phyloP scores from a whole-genome alignment of 2,888 invertebrate species.

The Ametastegia equiseti region DNA sequence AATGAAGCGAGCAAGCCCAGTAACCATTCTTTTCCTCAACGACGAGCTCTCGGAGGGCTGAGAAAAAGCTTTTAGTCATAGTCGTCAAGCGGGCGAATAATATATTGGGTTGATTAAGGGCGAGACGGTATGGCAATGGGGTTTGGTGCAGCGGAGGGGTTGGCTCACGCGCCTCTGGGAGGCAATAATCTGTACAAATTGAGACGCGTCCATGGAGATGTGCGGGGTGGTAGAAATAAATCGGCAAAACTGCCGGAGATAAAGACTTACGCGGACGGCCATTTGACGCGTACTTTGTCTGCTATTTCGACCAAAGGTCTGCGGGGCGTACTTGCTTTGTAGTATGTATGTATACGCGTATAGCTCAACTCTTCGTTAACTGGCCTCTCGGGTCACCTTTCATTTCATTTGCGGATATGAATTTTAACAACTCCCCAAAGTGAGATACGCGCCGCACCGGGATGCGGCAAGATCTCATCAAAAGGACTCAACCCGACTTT shows the following conservation, averaged over 20 bases:
- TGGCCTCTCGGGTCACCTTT: constrained; percentile 40
- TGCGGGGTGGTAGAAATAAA: constrained; percentile 42
- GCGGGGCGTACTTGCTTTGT: constrained; percentile 30
- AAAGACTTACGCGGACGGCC: constrained; percentile 45
- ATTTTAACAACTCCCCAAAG: constrained; percentile 44
- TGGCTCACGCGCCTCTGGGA: constrained; percentile 23
- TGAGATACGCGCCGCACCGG: background rate
- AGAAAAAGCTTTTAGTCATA: constrained; percentile 48
- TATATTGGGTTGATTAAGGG: constrained; percentile 50
- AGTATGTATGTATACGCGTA: constrained; percentile 7
- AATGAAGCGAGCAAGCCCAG: constrained; percentile 17
- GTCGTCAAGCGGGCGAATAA: constrained; percentile 50
- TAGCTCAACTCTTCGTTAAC: constrained; percentile 38
- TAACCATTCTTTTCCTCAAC: constrained; percentile 10
- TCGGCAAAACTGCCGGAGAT: constrained; percentile 45
- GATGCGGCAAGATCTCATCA: constrained; percentile 24
- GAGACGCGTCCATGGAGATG: constrained; percentile 48
- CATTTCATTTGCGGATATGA: constrained; percentile 49
- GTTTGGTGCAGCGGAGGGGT: constrained; percentile 39
- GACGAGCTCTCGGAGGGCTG: constrained; percentile 27
- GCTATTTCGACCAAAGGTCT: background rate
- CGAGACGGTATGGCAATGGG: background rate
- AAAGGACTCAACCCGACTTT: constrained; percentile 25
- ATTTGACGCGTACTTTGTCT: background rate
- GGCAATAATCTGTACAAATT: constrained; percentile 51